A percentile compares a stretch with the other conserved stretches of the same genome.
These are phyloP conservation scores for Ariopsis seemanni DNA, from an alignment of 2,113 vertebrate species.

Conservation along the genomic window DNA sequence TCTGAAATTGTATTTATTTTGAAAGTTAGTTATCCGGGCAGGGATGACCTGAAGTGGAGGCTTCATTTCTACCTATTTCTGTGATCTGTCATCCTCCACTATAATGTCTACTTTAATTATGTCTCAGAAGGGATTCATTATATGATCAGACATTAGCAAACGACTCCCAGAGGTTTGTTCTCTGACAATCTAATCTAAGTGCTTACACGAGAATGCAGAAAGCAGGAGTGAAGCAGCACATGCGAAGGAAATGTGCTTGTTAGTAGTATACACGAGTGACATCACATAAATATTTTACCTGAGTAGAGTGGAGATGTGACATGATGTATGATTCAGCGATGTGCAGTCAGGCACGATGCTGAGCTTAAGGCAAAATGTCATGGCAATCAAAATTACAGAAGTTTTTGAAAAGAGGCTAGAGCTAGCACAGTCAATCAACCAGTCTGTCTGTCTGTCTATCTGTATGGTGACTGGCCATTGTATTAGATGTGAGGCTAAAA, in stretches of 20 bases:
- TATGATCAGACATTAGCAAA: slow-evolving; percentile 51
- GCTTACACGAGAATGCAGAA: slow-evolving; percentile 36
- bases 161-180: slow-evolving; percentile 42
- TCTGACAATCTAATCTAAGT: slow-evolving; percentile 43
- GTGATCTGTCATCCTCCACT: slow-evolving; percentile 43
- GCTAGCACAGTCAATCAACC: background rate
- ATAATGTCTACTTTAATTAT: slow-evolving; percentile 42
- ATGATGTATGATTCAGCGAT: slow-evolving; percentile 53
- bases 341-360: slow-evolving; percentile 52
- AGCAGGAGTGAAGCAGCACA: slow-evolving; percentile 22
- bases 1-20: slow-evolving; percentile 18
- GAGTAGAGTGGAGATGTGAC: slow-evolving; percentile 44
- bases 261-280: slow-evolving; percentile 42
- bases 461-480: background rate
- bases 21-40: slow-evolving; percentile 28
- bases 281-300: slow-evolving; percentile 56
- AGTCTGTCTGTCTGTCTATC: background rate
- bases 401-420: slow-evolving; percentile 28
- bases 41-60: slow-evolving; percentile 17
- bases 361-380: slow-evolving; percentile 63
- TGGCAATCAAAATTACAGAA: slow-evolving; percentile 49
- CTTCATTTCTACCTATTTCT: slow-evolving; percentile 16
- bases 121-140: slow-evolving; percentile 46
- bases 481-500: background rate
- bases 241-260: slow-evolving; percentile 39